Evolutionary conservation across 2,113 vertebrate genomes (phyloP).

Genomic region (Psilopogon haemacephalus): DNA sequence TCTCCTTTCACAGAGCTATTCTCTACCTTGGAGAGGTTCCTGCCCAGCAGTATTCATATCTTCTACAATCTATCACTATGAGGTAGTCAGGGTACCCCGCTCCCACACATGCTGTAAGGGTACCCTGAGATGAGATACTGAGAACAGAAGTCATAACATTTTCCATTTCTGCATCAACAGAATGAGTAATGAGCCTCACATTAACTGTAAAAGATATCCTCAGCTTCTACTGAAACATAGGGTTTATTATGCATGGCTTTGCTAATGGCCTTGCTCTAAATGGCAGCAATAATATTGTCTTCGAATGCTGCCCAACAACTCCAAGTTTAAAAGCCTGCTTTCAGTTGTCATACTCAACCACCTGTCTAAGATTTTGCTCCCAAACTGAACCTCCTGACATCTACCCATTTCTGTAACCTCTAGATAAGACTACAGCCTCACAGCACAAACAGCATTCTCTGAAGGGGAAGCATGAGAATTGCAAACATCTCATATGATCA

Average conservation of each 20-base stretch:
- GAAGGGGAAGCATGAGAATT: neutral
- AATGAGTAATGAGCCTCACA: neutral
- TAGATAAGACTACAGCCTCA: neutral
- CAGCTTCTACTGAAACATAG: neutral
- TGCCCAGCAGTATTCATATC: neutral
- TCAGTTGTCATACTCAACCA: neutral
- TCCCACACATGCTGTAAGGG: neutral
- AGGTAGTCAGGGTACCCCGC: neutral
- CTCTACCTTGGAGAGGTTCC: neutral
- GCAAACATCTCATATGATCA: neutral
- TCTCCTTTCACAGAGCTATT: neutral
- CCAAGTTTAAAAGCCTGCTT: neutral
- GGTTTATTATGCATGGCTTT: neutral
- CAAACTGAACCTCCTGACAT: constrained; percentile 12
- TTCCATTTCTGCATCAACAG: neutral
- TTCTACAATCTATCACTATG: neutral
- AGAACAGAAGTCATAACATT: neutral
- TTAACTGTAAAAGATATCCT: neutral
- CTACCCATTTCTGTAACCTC: neutral
- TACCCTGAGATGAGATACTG: neutral
- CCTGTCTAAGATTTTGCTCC: neutral
- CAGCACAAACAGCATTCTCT: neutral
- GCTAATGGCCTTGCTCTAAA: neutral
- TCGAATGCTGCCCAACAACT: neutral
- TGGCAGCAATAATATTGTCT: neutral